These are phyloP conservation scores for Sebastes minor DNA, from an alignment of 2,797 vertebrate species.

Conservation along the genomic window DNA sequence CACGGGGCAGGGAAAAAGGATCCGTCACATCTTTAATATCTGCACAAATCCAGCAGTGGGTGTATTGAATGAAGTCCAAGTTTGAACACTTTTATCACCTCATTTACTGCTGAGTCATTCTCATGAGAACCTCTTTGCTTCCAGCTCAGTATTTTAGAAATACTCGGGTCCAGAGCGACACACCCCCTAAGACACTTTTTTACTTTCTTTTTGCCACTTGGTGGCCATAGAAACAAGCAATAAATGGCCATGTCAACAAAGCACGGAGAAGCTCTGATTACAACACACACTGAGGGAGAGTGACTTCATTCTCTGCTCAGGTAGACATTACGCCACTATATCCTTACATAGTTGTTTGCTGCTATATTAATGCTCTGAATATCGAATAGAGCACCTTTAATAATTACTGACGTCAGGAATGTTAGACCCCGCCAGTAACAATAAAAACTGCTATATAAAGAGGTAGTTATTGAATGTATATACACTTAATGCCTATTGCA, in stretches of 20 bases:
- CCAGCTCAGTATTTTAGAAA: background rate
- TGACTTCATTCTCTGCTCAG: too few relatives aligned
- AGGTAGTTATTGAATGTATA: background rate
- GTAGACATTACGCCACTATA: too few relatives aligned
- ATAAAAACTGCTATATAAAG: background rate
- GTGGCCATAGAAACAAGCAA: background rate
- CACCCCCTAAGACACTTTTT: background rate
- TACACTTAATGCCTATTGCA: background rate
- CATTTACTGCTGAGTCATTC: background rate
- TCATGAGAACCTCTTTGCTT: background rate
- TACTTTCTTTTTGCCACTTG: background rate
- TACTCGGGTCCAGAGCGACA: background rate
- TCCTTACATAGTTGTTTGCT: too few relatives aligned
- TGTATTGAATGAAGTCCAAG: background rate
- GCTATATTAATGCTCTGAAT: too few relatives aligned
- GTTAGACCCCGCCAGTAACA: fast-evolving
- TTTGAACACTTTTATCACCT: background rate
- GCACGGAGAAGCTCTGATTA: too few relatives aligned
- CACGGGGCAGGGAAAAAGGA: background rate
- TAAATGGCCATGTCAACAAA: too few relatives aligned
- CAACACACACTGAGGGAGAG: too few relatives aligned
- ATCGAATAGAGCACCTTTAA: too few relatives aligned
- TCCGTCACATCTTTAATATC: background rate
- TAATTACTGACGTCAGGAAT: background rate
- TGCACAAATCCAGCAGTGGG: background rate